Evolutionary conservation across 2,113 vertebrate genomes (phyloP), one percentile per base, ranked within the genome.

Genomic region (Tricholaema leucomelas): DNA sequence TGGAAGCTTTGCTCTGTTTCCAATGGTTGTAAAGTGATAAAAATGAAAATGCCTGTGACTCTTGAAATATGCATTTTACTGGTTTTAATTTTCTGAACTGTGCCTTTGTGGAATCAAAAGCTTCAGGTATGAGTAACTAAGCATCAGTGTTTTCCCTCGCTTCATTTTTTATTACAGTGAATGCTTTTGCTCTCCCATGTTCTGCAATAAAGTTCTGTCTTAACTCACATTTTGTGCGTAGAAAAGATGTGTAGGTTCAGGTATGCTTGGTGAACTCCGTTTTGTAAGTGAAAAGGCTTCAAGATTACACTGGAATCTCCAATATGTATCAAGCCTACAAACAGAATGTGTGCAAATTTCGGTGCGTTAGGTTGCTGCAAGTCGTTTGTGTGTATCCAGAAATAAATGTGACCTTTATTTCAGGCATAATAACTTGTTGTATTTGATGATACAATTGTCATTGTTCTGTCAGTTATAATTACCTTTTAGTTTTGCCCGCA

Each of bases 21-120:
- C 77, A 93, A 0, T 76, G 42, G 58, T 76, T 87, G 40, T 88
- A 88, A 93, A 91, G 81, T 88, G 88, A 87, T 89, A 81, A 95
- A 95, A 94, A 91, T 84, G 60, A 74, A 94, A 96, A 67, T 92
- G 67, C 12, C 6, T 33, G 48, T 79, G 61, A 73, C 38, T 92
- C 83, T 84, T 86, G 66, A 95, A 92, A 77, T 83, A 61, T 28
- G 10, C 81, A 64, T 91, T 92, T 96, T 86, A 54, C 63, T 86
- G 81, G 65, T 50, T 52, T 67, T 60, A 82, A 55, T 67, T 93
- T 95, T 93, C 61, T 95, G 88, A 97, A 85, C 67, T 63, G 10
- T 84, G 38, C 66, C 46, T 94, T 94, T 94, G 56, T 97, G 76
- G 83, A 95, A 90, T 93, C 79, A 73, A 85, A 88, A 94, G 76